These are phyloP conservation scores for Catamblyrhynchus diadema DNA, from an alignment of 2,797 vertebrate species.

Conservation along the genomic window DNA sequence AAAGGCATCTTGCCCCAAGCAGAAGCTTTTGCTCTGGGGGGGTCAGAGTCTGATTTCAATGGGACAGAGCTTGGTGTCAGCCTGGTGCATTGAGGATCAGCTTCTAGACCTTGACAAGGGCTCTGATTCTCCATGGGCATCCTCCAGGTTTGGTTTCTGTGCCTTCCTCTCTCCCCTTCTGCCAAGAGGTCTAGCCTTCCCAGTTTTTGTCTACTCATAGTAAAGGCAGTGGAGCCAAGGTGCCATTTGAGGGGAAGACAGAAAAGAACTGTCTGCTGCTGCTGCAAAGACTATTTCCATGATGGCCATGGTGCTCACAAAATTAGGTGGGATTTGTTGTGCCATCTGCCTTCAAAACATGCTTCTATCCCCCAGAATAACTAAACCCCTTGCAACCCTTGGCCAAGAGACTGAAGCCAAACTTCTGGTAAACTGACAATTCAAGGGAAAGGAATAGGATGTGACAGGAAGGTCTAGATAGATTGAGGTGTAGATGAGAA, in stretches of 20 bases:
- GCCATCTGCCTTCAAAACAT: background rate
- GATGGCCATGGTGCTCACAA: background rate
- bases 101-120: background rate
- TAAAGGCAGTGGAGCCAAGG: background rate
- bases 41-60: background rate
- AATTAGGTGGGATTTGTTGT: background rate
- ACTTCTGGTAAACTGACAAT: background rate
- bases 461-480: background rate
- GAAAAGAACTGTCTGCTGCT: background rate
- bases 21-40: background rate
- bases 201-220: background rate
- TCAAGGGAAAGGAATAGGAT: background rate
- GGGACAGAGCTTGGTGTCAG: background rate
- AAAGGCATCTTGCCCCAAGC: background rate
- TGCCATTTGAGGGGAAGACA: background rate
- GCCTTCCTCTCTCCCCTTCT: background rate
- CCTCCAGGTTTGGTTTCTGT: background rate
- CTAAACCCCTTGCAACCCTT: background rate
- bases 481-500: background rate
- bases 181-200: background rate
- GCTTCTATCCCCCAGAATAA: background rate
- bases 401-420: background rate
- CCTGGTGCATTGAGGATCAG: background rate
- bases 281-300: background rate
- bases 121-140: background rate